Evolutionary conservation across 2,888 invertebrate genomes (phyloP).

Genomic region (Epistrophella euchroma): DNA sequence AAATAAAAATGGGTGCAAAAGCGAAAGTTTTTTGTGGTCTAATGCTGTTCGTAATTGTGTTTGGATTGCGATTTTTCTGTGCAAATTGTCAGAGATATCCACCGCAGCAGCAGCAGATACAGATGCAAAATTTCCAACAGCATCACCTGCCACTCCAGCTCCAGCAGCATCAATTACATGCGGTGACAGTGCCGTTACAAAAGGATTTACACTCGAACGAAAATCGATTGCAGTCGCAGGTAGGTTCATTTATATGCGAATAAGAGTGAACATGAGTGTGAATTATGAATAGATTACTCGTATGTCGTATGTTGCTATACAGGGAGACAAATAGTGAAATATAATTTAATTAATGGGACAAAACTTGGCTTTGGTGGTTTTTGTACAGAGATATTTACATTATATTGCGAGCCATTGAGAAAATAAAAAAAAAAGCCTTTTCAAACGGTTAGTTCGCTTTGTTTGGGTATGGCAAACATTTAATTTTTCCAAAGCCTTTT

Average conservation of each 20-base stretch:
- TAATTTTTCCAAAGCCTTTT: too few relatives aligned
- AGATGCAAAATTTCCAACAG: conserved; percentile 61
- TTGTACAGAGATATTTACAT: too few relatives aligned
- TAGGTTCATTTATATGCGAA: conserved; percentile 48
- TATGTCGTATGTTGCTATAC: neutral
- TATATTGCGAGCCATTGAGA: neutral
- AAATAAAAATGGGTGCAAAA: conserved; percentile 74
- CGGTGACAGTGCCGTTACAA: conserved; percentile 66
- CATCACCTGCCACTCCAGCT: conserved; percentile 57
- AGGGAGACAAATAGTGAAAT: neutral
- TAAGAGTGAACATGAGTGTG: conserved; percentile 24
- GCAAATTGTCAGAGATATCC: conserved; percentile 76
- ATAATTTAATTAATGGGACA: neutral
- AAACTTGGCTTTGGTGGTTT: neutral
- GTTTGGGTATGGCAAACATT: too few relatives aligned
- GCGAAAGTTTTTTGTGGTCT: conserved; percentile 76
- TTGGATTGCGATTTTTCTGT: conserved; percentile 76
- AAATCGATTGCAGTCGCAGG: conserved; percentile 75
- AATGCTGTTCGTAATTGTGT: conserved; percentile 74
- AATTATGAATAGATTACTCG: neutral
- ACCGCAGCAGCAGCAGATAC: conserved; percentile 46
- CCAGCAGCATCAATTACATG: conserved; percentile 64
- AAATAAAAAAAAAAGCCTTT: neutral
- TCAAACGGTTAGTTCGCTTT: neutral
- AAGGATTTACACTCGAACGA: conserved; percentile 73